phyloP scores from a whole-genome alignment of 2,888 invertebrate genomes.

The Lampropteryx suffumata region DNA sequence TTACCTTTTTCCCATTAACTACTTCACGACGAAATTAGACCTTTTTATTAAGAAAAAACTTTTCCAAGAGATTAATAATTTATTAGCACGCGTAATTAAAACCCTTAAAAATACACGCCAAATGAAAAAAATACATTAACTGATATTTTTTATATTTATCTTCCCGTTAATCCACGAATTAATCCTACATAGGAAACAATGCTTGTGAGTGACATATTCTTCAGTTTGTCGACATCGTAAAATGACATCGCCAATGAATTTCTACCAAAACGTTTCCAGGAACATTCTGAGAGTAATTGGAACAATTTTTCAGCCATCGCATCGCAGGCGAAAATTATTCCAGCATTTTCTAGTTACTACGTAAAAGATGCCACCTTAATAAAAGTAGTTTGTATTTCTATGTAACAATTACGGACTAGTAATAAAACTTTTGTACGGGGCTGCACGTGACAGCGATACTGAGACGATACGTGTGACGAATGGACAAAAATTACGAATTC shows the following conservation, averaged over 20 bases:
- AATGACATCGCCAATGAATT: conserved; percentile 39
- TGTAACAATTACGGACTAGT: conserved; percentile 64
- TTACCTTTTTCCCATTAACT: too few relatives aligned
- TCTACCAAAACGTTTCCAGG: conserved; percentile 27
- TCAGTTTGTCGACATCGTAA: conserved; percentile 45
- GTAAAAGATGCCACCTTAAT: conserved; percentile 34
- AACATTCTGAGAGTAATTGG: conserved; percentile 35
- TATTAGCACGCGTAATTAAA: too few relatives aligned
- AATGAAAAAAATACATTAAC: too few relatives aligned
- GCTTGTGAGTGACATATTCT: conserved; percentile 48
- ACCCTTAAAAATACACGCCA: too few relatives aligned
- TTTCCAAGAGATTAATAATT: too few relatives aligned
- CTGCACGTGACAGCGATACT: conserved; percentile 64
- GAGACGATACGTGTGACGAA: conserved; percentile 72
- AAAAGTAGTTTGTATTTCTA: conserved; percentile 48
- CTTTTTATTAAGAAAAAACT: too few relatives aligned
- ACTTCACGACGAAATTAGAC: too few relatives aligned
- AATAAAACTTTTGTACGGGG: conserved; percentile 68
- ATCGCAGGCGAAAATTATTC: conserved; percentile 23
- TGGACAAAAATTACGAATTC: conserved; percentile 52
- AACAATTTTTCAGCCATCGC: conserved; percentile 29
- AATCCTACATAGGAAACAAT: too few relatives aligned
- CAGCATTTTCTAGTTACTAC: conserved; percentile 34
- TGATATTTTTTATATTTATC: too few relatives aligned
- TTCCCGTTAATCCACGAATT: too few relatives aligned